Conservation (phyloP, 2,888 invertebrate species). For the Agriopis aurantiaria region DNA sequence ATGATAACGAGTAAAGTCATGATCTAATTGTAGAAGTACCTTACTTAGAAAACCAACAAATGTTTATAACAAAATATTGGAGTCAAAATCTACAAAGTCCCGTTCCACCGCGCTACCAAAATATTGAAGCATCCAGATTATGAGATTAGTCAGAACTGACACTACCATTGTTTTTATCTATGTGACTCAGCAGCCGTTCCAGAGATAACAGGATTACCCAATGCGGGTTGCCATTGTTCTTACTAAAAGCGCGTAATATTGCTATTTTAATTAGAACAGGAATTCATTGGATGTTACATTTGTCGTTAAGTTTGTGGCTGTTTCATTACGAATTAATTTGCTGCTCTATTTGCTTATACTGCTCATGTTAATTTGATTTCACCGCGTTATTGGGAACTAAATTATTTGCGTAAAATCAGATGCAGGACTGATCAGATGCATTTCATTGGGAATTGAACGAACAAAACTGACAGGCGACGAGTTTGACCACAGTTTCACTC, state of each 20-base stretch:
- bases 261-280: slow-evolving; percentile 55
- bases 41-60: not conserved
- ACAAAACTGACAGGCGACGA: not conserved
- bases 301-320: slow-evolving; percentile 42
- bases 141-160: slow-evolving; percentile 55
- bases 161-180: slow-evolving; percentile 62
- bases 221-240: slow-evolving; percentile 61
- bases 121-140: slow-evolving; percentile 35
- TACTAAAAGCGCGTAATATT: slow-evolving; percentile 46
- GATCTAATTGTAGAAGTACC: too few species aligned
- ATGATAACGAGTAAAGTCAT: too few species aligned
- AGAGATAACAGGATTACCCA: slow-evolving; percentile 57
- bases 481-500: not conserved
- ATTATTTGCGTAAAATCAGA: slow-evolving; percentile 26
- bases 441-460: slow-evolving; percentile 5
- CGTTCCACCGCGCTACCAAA: slow-evolving; percentile 19
- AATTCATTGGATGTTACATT: slow-evolving; percentile 43
- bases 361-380: slow-evolving; percentile 31
- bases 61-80: slow-evolving; percentile 1
- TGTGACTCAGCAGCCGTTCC: slow-evolving; percentile 52
- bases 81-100: slow-evolving; percentile 1
- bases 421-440: slow-evolving; percentile 7
- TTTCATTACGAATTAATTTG: slow-evolving; percentile 34
- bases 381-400: slow-evolving; percentile 21
- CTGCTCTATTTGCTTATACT: slow-evolving; percentile 26